Conservation (phyloP, 2,888 invertebrate genomes). For the Notocelia uddmanniana region DNA sequence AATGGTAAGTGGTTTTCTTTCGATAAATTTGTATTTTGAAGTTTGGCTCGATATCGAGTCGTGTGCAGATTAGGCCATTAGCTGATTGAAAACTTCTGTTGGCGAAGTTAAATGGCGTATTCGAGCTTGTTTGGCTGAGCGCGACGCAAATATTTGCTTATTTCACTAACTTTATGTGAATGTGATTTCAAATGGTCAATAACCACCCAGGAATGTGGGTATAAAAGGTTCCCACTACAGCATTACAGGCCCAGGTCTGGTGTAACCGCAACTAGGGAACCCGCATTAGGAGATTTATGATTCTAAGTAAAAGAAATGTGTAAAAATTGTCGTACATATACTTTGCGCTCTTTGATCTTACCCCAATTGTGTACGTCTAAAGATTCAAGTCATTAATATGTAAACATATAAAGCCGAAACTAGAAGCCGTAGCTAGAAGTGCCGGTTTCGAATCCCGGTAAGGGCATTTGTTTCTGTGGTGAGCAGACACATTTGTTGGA, state of each 20-base stretch:
- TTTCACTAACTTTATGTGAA: neutral
- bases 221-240: neutral
- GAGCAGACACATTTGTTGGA: no score
- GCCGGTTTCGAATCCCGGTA: no score
- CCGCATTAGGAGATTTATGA: no score
- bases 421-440: no score
- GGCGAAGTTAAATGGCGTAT: neutral
- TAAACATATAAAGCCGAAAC: no score
- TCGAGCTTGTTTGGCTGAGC: constrained; percentile 6
- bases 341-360: no score
- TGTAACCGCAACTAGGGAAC: no score
- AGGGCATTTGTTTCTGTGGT: no score
- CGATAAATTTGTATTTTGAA: constrained; percentile 29
- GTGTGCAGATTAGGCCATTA: constrained; percentile 24
- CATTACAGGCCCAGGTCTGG: neutral
- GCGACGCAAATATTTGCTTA: constrained; percentile 3
- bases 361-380: no score
- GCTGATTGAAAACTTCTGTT: constrained; percentile 26
- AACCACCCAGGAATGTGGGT: neutral
- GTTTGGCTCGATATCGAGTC: constrained; percentile 14
- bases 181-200: neutral
- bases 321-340: no score
- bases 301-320: no score
- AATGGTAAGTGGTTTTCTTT: constrained; percentile 65
- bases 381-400: no score